phyloP scores from a whole-genome alignment of 1,140 invertebrate species.

The Drosophila triauraria region DNA sequence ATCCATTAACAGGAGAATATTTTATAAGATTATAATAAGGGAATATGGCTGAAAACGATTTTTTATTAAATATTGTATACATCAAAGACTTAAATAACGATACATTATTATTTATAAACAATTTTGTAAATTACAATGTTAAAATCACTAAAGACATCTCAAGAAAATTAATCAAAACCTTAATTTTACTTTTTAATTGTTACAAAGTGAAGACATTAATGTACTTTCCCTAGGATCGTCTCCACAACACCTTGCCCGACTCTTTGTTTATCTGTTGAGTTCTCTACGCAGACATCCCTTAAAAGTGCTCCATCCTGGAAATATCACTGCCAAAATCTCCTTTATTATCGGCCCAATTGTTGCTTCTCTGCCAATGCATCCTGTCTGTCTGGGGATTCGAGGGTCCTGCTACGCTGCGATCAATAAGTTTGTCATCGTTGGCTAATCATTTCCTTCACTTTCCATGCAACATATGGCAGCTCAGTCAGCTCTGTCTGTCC shows the following conservation, averaged over 20 bases:
- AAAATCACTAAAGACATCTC: background rate
- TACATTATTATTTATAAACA: too few relatives aligned
- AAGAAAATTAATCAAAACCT: background rate
- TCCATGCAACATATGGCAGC: constrained; percentile 48
- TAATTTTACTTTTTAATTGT: background rate
- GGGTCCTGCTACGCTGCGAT: constrained; percentile 10
- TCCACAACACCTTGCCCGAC: background rate
- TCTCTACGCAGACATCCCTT: background rate
- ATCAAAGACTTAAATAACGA: too few relatives aligned
- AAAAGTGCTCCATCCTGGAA: background rate
- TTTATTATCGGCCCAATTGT: constrained; percentile 19
- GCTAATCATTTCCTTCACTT: constrained; percentile 71
- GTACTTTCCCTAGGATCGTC: background rate
- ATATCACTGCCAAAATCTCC: constrained; percentile 35
- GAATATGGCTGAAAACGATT: background rate
- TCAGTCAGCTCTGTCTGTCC: constrained; percentile 4
- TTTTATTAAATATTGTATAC: background rate
- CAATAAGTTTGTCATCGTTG: constrained; percentile 70
- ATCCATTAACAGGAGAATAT: constrained; percentile 15
- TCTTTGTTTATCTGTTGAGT: background rate
- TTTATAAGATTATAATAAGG: background rate
- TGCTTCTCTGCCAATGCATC: constrained; percentile 31
- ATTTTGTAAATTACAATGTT: background rate
- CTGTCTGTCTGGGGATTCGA: background rate
- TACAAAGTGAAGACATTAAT: background rate